Conservation (phyloP, 2,797 vertebrate genomes). For the Decapterus maruadsi region DNA sequence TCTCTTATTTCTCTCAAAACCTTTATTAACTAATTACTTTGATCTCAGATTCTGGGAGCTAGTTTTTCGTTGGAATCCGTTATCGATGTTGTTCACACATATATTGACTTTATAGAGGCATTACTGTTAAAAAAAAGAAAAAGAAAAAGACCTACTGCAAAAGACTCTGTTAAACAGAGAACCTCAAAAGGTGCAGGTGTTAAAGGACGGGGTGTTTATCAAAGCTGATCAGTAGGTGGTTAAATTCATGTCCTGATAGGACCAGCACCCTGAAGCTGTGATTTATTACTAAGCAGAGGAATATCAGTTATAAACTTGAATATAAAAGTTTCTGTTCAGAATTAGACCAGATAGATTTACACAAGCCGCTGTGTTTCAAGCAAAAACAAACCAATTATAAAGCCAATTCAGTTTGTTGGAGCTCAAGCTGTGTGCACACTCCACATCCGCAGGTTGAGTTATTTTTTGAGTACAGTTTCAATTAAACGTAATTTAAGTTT, state of each 20-base stretch:
- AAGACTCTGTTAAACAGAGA: constrained; percentile 29
- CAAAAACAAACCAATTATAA: constrained; percentile 33
- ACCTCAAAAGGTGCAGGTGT: constrained; percentile 28
- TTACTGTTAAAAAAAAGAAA: constrained; percentile 19
- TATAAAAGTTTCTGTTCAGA: constrained; percentile 8
- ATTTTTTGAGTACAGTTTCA: constrained; percentile 39
- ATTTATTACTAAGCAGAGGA: constrained; percentile 25
- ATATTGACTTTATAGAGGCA: constrained; percentile 22
- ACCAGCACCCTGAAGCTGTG: constrained; percentile 34
- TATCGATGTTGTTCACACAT: constrained; percentile 30
- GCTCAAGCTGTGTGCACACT: constrained; percentile 48
- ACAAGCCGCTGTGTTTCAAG: constrained; percentile 30
- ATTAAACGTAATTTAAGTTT: constrained; percentile 46
- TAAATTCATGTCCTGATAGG: constrained; percentile 31
- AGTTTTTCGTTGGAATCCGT: constrained; percentile 74
- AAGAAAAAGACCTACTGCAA: background rate
- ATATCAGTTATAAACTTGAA: constrained; percentile 17
- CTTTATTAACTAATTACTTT: constrained; percentile 65
- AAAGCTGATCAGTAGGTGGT: constrained; percentile 36
- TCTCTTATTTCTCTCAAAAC: constrained; percentile 82
- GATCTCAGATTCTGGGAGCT: constrained; percentile 66
- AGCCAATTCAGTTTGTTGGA: constrained; percentile 20
- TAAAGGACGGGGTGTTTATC: constrained; percentile 14
- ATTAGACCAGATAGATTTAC: constrained; percentile 34
- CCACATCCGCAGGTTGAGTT: constrained; percentile 36